Percentiles rank a stretch among this genome's conserved stretches.
Conservation (phyloP, 2,888 invertebrate species). For the Caenorhabditis becei region DNA sequence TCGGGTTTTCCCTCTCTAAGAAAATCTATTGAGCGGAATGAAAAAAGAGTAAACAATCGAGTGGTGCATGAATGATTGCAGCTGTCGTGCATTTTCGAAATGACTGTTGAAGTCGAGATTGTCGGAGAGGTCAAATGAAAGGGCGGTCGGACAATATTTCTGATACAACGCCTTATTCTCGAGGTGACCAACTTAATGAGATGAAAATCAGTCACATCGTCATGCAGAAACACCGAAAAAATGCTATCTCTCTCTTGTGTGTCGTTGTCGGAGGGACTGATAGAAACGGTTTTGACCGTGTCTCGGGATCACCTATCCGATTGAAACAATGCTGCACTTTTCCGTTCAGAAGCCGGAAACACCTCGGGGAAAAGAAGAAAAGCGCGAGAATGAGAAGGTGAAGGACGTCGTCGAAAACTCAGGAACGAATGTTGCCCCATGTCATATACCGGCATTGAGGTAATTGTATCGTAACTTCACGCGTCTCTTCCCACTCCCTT, state of each 20-base stretch:
- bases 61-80: conserved; percentile 30
- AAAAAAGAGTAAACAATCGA: conserved; percentile 33
- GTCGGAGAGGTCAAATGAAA: conserved; percentile 35
- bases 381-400: neutral
- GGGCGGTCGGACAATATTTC: conserved; percentile 15
- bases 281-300: conserved; percentile 43
- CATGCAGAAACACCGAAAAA: conserved; percentile 55
- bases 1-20: conserved; percentile 14
- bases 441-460: conserved; percentile 33
- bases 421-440: conserved; percentile 30
- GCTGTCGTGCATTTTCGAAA: conserved; percentile 27
- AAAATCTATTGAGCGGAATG: conserved; percentile 21
- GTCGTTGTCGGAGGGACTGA: conserved; percentile 21
- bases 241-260: conserved; percentile 48
- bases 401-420: conserved; percentile 3
- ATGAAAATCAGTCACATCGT: conserved; percentile 58
- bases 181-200: conserved; percentile 60
- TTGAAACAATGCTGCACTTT: conserved; percentile 36
- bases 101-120: conserved; percentile 16
- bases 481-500: conserved; percentile 39
- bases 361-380: no score
- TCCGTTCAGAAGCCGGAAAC: no score
- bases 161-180: conserved; percentile 45
- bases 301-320: conserved; percentile 30
- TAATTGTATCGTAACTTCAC: conserved; percentile 57